phyloP scores from a whole-genome alignment of 2,888 invertebrate species.

The Agapostemon virescens region DNA sequence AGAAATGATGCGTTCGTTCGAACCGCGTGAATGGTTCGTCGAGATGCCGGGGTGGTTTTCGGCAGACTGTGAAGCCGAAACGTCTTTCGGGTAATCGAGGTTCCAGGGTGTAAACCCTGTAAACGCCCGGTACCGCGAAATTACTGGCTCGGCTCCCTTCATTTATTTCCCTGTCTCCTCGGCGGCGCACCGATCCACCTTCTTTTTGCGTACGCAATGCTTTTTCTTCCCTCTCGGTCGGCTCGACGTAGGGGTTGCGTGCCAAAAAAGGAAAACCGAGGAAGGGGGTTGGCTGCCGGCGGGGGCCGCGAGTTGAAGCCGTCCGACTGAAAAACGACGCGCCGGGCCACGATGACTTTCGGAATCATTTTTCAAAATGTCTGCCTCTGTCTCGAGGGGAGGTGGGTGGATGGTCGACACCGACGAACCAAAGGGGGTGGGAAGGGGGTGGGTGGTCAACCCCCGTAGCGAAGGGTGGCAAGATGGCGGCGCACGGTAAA shows the following conservation, averaged over 20 bases:
- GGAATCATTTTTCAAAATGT: constrained; percentile 81
- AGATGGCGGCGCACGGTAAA: constrained; percentile 81
- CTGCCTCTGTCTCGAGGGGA: constrained; percentile 72
- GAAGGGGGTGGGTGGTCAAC: constrained; percentile 76
- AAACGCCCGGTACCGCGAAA: constrained; percentile 34
- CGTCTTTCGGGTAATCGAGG: constrained; percentile 14
- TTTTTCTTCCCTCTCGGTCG: constrained; percentile 58
- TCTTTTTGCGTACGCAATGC: constrained; percentile 56
- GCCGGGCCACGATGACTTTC: constrained; percentile 74
- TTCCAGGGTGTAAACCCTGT: too few species aligned
- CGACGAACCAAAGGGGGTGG: constrained; percentile 47
- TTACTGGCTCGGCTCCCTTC: constrained; percentile 33
- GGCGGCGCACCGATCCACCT: constrained; percentile 48
- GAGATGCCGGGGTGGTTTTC: background rate
- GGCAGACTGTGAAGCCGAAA: background rate
- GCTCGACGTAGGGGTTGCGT: constrained; percentile 46
- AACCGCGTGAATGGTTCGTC: background rate
- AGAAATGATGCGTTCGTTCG: background rate
- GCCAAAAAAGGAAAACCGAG: constrained; percentile 51
- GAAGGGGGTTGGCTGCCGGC: constrained; percentile 21
- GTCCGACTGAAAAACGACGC: constrained; percentile 65
- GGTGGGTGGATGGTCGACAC: constrained; percentile 70
- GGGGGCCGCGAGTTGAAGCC: constrained; percentile 24
- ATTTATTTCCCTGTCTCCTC: constrained; percentile 61
- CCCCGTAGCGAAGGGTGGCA: constrained; percentile 80